phyloP scores from a whole-genome alignment of 2,797 vertebrate species.

The Macroramphosus scolopax region DNA sequence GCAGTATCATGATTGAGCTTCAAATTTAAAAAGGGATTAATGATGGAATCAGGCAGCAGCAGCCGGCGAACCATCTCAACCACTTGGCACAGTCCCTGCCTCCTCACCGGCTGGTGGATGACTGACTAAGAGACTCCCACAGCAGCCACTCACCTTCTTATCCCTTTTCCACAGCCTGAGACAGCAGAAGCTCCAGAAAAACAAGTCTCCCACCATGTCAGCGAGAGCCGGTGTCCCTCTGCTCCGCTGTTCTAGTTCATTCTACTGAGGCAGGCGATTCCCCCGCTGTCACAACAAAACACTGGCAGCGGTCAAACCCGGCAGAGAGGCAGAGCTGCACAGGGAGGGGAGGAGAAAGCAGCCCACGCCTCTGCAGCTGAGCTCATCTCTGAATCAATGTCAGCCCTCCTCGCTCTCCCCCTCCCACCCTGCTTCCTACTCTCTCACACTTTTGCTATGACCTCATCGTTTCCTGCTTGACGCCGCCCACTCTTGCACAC shows the following conservation, averaged over 20 bases:
- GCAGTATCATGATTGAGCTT: slow-evolving; percentile 1
- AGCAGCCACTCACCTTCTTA: slow-evolving; percentile 80
- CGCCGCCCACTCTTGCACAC: slow-evolving; percentile 53
- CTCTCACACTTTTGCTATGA: slow-evolving; percentile 63
- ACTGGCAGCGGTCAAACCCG: slow-evolving; percentile 44
- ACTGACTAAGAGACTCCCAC: no score
- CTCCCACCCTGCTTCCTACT: slow-evolving; percentile 19
- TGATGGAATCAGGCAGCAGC: slow-evolving; percentile 8
- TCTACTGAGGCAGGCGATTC: slow-evolving; percentile 46
- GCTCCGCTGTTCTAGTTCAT: slow-evolving; percentile 62
- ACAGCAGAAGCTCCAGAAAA: slow-evolving; percentile 83
- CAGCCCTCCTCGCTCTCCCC: slow-evolving; percentile 46
- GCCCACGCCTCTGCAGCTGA: slow-evolving; percentile 76
- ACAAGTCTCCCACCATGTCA: slow-evolving; percentile 81
- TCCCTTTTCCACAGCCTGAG: slow-evolving; percentile 79
- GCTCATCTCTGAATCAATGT: slow-evolving; percentile 77
- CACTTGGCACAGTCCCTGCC: no score
- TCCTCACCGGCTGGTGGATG: slow-evolving; percentile 23
- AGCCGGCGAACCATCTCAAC: slow-evolving; percentile 17
- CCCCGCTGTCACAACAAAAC: slow-evolving; percentile 70
- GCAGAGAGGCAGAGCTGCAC: slow-evolving; percentile 30
- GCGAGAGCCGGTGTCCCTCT: slow-evolving; percentile 44
- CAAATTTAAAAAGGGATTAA: background rate
- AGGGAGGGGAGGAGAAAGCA: slow-evolving; percentile 23
- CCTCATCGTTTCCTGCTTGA: slow-evolving; percentile 73